Percentiles rank a stretch among this genome's conserved stretches.
Evolutionary conservation across 2,113 vertebrate species (phyloP).

Genomic region (Alectura lathami): DNA sequence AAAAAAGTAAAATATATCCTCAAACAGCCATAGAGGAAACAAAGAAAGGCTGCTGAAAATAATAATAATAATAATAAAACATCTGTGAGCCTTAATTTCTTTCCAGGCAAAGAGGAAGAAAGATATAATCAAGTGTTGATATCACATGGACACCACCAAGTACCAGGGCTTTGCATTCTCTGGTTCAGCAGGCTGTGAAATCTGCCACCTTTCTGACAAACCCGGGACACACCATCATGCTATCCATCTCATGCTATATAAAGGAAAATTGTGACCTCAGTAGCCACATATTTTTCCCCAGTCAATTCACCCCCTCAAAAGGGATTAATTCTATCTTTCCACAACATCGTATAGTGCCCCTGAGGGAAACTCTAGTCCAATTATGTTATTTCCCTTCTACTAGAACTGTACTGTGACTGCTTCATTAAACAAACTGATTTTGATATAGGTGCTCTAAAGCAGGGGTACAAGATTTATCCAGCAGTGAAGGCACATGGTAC

Average conservation of each 20-base stretch:
- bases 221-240: background rate
- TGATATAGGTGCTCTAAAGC: background rate
- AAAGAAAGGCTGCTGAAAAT: background rate
- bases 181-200: background rate
- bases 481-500: background rate
- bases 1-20: background rate
- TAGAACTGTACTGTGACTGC: background rate
- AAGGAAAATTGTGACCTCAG: background rate
- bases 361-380: background rate
- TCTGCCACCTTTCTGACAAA: background rate
- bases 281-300: background rate
- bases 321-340: background rate
- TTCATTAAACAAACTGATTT: background rate
- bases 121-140: background rate
- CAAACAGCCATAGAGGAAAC: background rate
- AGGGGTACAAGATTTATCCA: background rate
- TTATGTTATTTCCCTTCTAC: background rate
- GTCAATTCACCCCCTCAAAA: background rate
- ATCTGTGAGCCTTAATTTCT: background rate
- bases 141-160: background rate
- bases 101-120: background rate
- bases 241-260: background rate
- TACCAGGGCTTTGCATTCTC: background rate
- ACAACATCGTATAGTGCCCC: background rate
- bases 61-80: background rate